Evolutionary conservation across 2,888 invertebrate genomes (phyloP).

Genomic region (Candidula unifasciata): DNA sequence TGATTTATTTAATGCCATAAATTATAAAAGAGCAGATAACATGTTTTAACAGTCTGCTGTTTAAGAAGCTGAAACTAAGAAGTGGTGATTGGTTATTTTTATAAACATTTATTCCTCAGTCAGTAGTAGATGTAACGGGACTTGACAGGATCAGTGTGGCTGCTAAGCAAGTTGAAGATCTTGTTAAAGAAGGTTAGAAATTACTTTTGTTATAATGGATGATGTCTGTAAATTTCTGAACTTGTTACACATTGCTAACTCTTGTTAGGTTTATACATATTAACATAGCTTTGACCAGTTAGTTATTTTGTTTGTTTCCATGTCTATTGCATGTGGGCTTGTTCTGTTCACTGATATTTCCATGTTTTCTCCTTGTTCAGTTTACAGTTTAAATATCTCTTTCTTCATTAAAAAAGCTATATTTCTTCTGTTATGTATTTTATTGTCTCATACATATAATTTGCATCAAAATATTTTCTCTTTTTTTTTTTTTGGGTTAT

Average conservation of each 20-base stretch:
- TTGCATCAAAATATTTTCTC: not conserved
- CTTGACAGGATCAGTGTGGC: constrained; percentile 81
- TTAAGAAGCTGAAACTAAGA: no score
- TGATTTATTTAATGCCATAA: no score
- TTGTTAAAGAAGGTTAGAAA: constrained; percentile 31
- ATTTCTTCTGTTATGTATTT: not conserved
- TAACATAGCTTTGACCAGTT: no score
- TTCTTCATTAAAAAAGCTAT: no score
- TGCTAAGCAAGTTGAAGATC: constrained; percentile 81
- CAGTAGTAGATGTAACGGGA: constrained; percentile 84
- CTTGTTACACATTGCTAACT: no score
- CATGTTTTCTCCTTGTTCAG: not conserved
- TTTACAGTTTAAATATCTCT: no score
- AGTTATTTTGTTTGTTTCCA: no score
- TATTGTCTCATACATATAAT: not conserved
- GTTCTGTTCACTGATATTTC: not conserved
- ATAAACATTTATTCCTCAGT: constrained; percentile 63
- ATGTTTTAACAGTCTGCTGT: no score
- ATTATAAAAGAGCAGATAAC: no score
- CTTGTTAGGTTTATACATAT: no score
- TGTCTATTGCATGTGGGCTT: not conserved
- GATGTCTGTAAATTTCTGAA: no score
- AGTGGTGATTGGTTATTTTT: not conserved
- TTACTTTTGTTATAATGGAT: not conserved
- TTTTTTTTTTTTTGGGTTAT: not conserved